Percentiles rank a stretch among this genome's conserved stretches.
Evolutionary conservation across 2,113 vertebrate genomes (phyloP).

Genomic region (Zosterops pallidus): DNA sequence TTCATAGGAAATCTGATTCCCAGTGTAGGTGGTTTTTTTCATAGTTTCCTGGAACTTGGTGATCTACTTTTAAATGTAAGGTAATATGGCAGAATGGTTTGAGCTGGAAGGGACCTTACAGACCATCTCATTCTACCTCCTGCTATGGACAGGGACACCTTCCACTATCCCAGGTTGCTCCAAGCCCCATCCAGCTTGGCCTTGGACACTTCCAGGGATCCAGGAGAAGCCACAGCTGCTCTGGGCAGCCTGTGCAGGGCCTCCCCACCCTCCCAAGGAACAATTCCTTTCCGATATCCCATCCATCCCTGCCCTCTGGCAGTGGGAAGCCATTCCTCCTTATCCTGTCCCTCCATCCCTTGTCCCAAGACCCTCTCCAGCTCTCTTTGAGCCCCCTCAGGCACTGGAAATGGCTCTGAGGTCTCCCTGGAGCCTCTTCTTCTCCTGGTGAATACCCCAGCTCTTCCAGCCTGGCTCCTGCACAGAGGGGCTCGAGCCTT

Average conservation of each 20-base stretch:
- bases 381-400: not conserved
- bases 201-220: not conserved
- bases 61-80: not conserved
- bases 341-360: not conserved
- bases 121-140: fast-evolving
- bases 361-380: not conserved
- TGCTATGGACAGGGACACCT: not conserved
- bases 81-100: not conserved
- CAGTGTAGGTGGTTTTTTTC: not conserved
- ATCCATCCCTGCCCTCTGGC: not conserved
- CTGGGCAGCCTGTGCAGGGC: not conserved
- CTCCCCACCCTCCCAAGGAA: fast-evolving
- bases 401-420: not conserved
- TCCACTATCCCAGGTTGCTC: not conserved
- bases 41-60: not conserved
- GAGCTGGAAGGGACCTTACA: not conserved
- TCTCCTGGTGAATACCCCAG: not conserved
- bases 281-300: not conserved
- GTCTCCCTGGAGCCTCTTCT: not conserved
- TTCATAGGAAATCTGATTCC: not conserved
- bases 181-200: fast-evolving
- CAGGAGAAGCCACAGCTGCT: not conserved
- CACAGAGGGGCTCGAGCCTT: not conserved
- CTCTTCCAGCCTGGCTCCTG: not conserved
- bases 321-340: not conserved